phyloP scores from a whole-genome alignment of 2,888 invertebrate genomes.

The Urechis unicinctus region DNA sequence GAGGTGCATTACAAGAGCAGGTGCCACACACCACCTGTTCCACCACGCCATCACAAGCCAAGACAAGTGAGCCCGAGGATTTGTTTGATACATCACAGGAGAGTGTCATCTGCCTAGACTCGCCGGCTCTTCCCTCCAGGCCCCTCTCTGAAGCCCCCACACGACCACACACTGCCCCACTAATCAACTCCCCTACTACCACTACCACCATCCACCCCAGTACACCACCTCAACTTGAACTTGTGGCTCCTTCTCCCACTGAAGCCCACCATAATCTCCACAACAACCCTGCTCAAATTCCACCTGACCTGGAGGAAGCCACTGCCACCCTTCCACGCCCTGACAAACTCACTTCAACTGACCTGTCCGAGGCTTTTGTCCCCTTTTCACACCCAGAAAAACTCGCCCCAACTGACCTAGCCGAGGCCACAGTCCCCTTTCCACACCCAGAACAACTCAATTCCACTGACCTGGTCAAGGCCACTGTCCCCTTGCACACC shows the following conservation, averaged over 20 bases:
- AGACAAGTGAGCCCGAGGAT: conserved; percentile 6
- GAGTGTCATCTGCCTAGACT: background rate
- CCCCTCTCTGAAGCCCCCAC: no score
- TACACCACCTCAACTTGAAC: background rate
- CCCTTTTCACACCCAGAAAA: no score
- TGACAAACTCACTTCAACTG: no score
- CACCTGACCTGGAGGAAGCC: background rate
- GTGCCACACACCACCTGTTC: background rate
- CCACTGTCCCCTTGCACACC: no score
- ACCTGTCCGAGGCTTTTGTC: no score
- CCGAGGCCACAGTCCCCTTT: no score
- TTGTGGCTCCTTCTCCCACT: background rate
- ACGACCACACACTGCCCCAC: no score
- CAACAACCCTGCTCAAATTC: background rate
- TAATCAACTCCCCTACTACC: background rate
- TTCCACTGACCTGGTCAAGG: no score
- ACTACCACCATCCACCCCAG: background rate
- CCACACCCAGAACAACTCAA: no score
- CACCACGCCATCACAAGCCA: background rate
- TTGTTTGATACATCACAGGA: conserved; percentile 1
- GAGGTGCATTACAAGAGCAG: background rate
- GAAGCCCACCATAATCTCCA: background rate
- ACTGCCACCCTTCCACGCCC: no score
- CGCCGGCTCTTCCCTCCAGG: background rate
- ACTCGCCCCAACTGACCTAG: no score